phyloP scores from a whole-genome alignment of 2,888 invertebrate genomes.

The Caenorhabditis sp. region DNA sequence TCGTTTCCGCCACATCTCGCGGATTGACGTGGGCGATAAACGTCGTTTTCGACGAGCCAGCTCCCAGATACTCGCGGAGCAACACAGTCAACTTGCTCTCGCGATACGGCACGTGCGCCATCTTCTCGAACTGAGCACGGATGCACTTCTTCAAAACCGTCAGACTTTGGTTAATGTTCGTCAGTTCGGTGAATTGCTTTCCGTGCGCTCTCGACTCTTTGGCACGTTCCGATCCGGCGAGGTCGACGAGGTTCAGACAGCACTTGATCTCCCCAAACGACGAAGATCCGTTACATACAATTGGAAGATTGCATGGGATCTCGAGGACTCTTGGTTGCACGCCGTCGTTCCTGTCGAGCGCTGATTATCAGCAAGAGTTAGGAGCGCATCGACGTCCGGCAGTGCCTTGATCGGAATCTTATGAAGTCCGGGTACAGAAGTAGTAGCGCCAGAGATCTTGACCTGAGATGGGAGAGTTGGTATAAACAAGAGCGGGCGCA shows the following conservation, averaged over 20 bases:
- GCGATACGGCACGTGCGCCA: conserved; percentile 89
- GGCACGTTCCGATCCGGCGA: conserved; percentile 89
- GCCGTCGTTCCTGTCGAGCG: conserved; percentile 87
- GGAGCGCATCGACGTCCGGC: conserved; percentile 83
- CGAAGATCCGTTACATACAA: conserved; percentile 75
- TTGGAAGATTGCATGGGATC: conserved; percentile 80
- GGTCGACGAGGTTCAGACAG: conserved; percentile 88
- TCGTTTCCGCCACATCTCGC: conserved; percentile 88
- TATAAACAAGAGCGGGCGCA: too few species aligned
- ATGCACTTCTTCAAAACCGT: conserved; percentile 61
- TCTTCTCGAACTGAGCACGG: conserved; percentile 79
- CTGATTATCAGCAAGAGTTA: conserved; percentile 87
- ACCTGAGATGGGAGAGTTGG: too few species aligned
- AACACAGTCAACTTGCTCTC: conserved; percentile 92
- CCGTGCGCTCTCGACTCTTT: conserved; percentile 77
- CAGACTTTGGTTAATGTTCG: conserved; percentile 86
- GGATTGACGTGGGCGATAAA: conserved; percentile 94
- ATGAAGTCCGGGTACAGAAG: conserved; percentile 8
- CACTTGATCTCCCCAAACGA: conserved; percentile 50
- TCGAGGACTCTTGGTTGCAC: conserved; percentile 83
- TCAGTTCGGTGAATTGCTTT: conserved; percentile 86
- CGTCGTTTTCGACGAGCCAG: conserved; percentile 90
- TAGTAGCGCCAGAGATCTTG: conserved; percentile 3
- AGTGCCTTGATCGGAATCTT: conserved; percentile 15
- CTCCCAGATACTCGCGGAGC: conserved; percentile 88